Evolutionary conservation across 2,888 invertebrate genomes (phyloP).

Genomic region (Crepidodera aurea): DNA sequence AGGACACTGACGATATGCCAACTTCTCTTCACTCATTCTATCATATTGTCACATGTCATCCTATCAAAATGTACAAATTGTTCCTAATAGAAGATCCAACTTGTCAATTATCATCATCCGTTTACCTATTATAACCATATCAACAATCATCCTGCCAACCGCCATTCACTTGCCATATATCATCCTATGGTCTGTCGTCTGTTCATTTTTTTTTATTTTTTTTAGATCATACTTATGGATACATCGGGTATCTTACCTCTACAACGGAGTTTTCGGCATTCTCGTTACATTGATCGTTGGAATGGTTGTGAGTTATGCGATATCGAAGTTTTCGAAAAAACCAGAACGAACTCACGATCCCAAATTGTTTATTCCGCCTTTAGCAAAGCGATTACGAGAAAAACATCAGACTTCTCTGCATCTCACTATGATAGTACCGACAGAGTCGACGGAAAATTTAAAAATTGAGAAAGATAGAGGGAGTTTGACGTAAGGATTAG

Average conservation of each 20-base stretch:
- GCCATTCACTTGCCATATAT: too few relatives aligned
- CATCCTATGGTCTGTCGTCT: too few relatives aligned
- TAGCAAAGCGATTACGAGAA: constrained; percentile 59
- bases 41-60: too few relatives aligned
- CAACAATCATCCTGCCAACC: too few relatives aligned
- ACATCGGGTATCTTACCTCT: constrained; percentile 78
- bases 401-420: constrained; percentile 22
- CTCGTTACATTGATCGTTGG: constrained; percentile 64
- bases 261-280: constrained; percentile 70
- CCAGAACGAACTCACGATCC: constrained; percentile 58
- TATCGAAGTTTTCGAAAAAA: constrained; percentile 51
- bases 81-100: too few relatives aligned
- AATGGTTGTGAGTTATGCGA: constrained; percentile 62
- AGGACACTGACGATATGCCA: too few relatives aligned
- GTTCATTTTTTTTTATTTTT: too few relatives aligned
- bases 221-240: constrained; percentile 66
- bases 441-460: constrained; percentile 33
- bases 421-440: constrained; percentile 25
- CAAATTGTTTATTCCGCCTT: constrained; percentile 67
- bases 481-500: too few relatives aligned
- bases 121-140: too few relatives aligned
- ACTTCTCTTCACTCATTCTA: too few relatives aligned
- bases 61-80: too few relatives aligned
- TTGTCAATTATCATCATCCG: too few relatives aligned
- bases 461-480: constrained; percentile 6